Conservation (phyloP, 2,888 invertebrate genomes). For the Plusia festucae region DNA sequence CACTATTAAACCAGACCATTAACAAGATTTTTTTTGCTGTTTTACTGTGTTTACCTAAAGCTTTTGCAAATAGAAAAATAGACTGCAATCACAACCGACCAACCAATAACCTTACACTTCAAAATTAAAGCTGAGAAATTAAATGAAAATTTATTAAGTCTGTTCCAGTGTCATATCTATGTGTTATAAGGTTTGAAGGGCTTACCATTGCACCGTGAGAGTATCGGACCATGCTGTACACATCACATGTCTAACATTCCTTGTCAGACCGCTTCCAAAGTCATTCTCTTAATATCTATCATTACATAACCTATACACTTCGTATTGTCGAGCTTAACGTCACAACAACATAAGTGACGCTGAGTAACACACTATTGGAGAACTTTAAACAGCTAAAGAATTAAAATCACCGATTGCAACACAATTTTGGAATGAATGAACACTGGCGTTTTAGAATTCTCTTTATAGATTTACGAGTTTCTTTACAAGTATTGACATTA, state of each 20-base stretch:
- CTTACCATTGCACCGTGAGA: slow-evolving; percentile 43
- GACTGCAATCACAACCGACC: background rate
- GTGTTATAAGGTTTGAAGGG: slow-evolving; percentile 13
- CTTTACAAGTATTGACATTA: background rate
- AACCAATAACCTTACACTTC: background rate
- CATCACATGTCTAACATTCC: background rate
- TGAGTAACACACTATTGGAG: slow-evolving; percentile 33
- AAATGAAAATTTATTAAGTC: background rate
- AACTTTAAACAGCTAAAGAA: background rate
- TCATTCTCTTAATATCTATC: slow-evolving; percentile 7
- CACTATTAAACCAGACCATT: no score
- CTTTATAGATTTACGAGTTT: background rate
- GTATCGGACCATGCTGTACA: slow-evolving; percentile 10
- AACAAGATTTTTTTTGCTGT: no score
- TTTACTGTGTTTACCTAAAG: no score
- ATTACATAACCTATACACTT: slow-evolving; percentile 31
- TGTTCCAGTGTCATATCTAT: slow-evolving; percentile 44
- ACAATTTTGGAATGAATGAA: slow-evolving; percentile 3
- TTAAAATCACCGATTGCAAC: slow-evolving; percentile 1
- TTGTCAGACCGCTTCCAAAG: slow-evolving; percentile 21
- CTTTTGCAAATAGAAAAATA: no score
- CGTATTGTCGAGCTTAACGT: slow-evolving; percentile 9
- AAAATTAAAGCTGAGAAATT: background rate
- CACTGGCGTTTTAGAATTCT: background rate
- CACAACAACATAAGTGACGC: slow-evolving; percentile 15